Conservation (phyloP, 2,888 invertebrate genomes). For the Itoplectis maculator region DNA sequence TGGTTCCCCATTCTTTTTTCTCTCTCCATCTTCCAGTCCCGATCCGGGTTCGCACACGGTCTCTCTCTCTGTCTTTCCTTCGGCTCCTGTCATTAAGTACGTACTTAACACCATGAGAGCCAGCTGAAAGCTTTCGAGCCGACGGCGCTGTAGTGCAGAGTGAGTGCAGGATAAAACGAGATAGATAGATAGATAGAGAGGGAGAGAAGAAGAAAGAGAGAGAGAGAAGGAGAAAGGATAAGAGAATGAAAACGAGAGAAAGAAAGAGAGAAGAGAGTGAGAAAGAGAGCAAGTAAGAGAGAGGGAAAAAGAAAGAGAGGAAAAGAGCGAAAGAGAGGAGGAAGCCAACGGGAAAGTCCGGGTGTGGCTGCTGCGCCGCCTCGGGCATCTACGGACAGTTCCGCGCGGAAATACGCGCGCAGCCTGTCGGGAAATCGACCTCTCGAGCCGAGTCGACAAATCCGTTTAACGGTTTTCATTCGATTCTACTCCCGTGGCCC, state of each 20-base stretch:
- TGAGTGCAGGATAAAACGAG: conserved; percentile 4
- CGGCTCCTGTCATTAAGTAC: conserved; percentile 57
- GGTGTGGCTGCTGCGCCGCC: not conserved
- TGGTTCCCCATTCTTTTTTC: not conserved
- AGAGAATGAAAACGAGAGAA: conserved; percentile 1
- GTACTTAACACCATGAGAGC: conserved; percentile 60
- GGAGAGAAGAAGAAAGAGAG: conserved; percentile 8
- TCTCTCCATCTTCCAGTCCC: not conserved
- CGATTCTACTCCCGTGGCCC: conserved; percentile 54
- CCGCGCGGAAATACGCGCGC: conserved; percentile 17
- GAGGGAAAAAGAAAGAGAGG: no score
- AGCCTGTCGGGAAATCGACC: conserved; percentile 63
- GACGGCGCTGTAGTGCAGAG: conserved; percentile 4
- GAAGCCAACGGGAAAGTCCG: conserved; percentile 11
- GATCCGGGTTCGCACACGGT: not conserved
- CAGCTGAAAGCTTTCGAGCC: conserved; percentile 51
- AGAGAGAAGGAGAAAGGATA: conserved; percentile 20
- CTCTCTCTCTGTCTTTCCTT: conserved; percentile 12
- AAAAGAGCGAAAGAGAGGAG: conserved; percentile 20
- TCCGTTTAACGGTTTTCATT: conserved; percentile 71
- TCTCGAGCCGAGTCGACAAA: conserved; percentile 69
- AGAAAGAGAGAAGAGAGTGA: conserved; percentile 21
- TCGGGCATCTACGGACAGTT: conserved; percentile 17
- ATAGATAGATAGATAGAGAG: conserved; percentile 27
- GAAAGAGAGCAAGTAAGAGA: conserved; percentile 8